Evolutionary conservation across 2,888 invertebrate species (phyloP).

Genomic region (Drosophila quinaria): DNA sequence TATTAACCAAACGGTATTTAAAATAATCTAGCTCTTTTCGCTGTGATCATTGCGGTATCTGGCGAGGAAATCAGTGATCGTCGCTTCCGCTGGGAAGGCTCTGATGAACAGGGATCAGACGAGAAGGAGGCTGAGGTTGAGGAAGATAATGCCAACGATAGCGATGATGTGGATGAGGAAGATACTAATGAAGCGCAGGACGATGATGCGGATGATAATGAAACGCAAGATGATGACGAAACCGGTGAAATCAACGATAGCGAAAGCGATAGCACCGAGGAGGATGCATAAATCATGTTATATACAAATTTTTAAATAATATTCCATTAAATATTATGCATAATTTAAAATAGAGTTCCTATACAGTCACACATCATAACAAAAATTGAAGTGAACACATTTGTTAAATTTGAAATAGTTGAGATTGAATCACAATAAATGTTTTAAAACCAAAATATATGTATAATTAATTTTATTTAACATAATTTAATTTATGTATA

Average conservation of each 20-base stretch:
- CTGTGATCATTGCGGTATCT: constrained; percentile 50
- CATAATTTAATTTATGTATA: constrained; percentile 79
- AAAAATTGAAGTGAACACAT: neutral
- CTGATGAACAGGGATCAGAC: constrained; percentile 42
- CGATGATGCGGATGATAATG: neutral
- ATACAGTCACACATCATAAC: neutral
- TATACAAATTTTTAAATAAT: constrained; percentile 4
- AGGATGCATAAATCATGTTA: constrained; percentile 20
- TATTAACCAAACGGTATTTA: neutral
- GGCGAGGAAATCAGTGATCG: constrained; percentile 62
- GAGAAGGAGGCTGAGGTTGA: constrained; percentile 3
- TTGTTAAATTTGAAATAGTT: constrained; percentile 11
- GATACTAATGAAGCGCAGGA: constrained; percentile 2
- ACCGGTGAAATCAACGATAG: neutral
- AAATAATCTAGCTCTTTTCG: constrained; percentile 54
- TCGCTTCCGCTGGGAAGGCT: constrained; percentile 65
- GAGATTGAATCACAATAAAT: neutral
- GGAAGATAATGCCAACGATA: constrained; percentile 1
- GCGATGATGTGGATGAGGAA: constrained; percentile 6
- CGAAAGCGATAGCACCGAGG: constrained; percentile 3
- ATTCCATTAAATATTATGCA: constrained; percentile 21
- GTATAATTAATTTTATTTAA: constrained; percentile 81
- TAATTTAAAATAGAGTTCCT: constrained; percentile 15
- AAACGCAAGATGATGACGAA: constrained; percentile 12
- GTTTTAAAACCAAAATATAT: constrained; percentile 16